Percentiles rank a stretch among this genome's conserved stretches.
phyloP scores from a whole-genome alignment of 2,797 vertebrate species.

The Myotis findleyi region DNA sequence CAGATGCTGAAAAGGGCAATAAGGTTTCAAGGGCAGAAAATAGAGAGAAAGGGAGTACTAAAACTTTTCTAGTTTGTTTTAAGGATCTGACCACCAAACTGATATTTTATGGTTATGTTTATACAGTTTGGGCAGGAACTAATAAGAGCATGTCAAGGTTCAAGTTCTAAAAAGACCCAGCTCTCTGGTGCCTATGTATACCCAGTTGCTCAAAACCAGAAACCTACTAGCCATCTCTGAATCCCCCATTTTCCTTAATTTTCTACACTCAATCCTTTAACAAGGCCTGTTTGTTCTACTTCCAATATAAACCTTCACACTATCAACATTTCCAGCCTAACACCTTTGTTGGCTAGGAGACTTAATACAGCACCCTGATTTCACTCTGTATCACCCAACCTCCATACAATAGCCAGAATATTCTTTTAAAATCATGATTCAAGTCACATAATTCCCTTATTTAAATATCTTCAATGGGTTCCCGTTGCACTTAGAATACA shows the following conservation, averaged over 20 bases:
- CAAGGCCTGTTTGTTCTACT: not conserved
- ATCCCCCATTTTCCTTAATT: not conserved
- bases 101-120: not conserved
- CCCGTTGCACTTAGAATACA: not conserved
- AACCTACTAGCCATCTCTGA: not conserved
- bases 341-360: not conserved
- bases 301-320: not conserved
- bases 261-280: not conserved
- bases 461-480: not conserved
- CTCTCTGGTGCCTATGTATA: not conserved
- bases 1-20: not conserved
- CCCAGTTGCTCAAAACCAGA: not conserved
- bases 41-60: not conserved
- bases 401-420: not conserved
- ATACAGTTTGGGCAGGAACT: not conserved
- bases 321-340: not conserved
- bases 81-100: not conserved
- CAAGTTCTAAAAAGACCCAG: not conserved
- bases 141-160: not conserved
- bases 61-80: not conserved
- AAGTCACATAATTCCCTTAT: not conserved
- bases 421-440: not conserved
- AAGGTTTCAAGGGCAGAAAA: not conserved
- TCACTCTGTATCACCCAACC: not conserved
- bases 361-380: not conserved